Base-by-base conservation (phyloP, 1,140 invertebrate genomes). In the Panonychus citri region DNA sequence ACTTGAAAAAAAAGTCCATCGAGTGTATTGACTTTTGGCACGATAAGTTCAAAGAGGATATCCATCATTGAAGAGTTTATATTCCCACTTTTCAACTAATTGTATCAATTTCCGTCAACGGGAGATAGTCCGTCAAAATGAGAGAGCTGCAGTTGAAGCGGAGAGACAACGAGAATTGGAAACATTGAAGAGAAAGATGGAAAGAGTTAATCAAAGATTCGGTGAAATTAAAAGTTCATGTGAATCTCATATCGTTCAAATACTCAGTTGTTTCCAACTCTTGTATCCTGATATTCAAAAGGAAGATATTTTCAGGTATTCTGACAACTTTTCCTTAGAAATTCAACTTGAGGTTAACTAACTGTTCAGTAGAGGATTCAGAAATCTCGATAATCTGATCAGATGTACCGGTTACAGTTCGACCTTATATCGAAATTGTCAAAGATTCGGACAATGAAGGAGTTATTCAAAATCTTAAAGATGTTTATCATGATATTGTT, bases 11-110 rank as follows among this genome's bases (percentile, higher is more conserved):
- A 25, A 64, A 65, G 54, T 64, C 71, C 10, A 61, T 75, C 15
- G 64, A 67, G 61, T 66, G 67, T 10, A 64, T 78, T 17, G 67
- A 75, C 56, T 62, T 68, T 30, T 78, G 77, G 77, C 60, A 71
- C 56, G 61, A 68, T 1, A 67, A 70, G 39, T 78, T 67, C 69
- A 71, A 71, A 19, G 54, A 62, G 67, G 65, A 17, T 77, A 77
- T 64, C 73, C 69, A 59, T 67, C 70, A 63, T 65, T 78, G 4
- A 61, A 63, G 21, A 61, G 75, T 37, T 74, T 67, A 17, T 73
- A 71, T 58, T 70, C 73, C 24, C 77, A 70, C 61, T 57, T 53
- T 12, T 21, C 39, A 3, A 70, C 75, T 71, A 63, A 70, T 15
- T 28, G 52, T 46, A 43, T 42, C 58, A 21, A 60, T 26, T 54